Evolutionary conservation across 2,888 invertebrate genomes (phyloP).

Genomic region (Achlya flavicornis): DNA sequence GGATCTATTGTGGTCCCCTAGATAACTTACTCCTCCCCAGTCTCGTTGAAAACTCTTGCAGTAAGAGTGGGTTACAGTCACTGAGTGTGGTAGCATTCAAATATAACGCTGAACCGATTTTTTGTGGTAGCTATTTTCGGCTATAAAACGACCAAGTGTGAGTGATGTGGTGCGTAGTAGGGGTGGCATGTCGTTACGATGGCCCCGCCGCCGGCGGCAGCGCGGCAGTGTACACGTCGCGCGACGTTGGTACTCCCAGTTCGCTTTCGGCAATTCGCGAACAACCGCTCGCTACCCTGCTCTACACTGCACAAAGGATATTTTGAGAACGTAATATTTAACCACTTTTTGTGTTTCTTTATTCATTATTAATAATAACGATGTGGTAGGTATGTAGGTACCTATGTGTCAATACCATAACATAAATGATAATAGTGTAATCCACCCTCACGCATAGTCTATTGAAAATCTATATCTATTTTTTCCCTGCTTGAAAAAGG

Average conservation of each 20-base stretch:
- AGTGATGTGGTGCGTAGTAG: conserved; percentile 26
- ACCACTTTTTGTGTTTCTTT: conserved; percentile 17
- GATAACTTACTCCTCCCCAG: too few relatives aligned
- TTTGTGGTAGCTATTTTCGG: conserved; percentile 16
- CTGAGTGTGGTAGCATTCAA: background rate
- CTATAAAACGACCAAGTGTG: conserved; percentile 1
- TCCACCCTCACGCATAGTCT: background rate
- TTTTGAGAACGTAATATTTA: conserved; percentile 26
- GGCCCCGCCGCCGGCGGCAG: conserved; percentile 58
- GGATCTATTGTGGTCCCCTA: too few relatives aligned
- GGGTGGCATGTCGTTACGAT: conserved; percentile 39
- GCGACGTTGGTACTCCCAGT: conserved; percentile 33
- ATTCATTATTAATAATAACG: background rate
- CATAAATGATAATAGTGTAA: too few relatives aligned
- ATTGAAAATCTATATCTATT: background rate
- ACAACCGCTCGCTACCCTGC: conserved; percentile 50
- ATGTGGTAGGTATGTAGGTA: conserved; percentile 11
- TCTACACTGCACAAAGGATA: conserved; percentile 36
- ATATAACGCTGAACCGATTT: conserved; percentile 11
- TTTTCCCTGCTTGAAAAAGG: background rate
- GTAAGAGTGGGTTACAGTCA: too few relatives aligned
- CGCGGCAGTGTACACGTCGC: conserved; percentile 68
- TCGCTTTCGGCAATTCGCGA: conserved; percentile 58
- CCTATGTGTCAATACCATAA: too few relatives aligned
- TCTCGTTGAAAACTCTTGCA: too few relatives aligned